Percentiles rank a stretch among this genome's conserved stretches.
Conservation (phyloP, 2,113 vertebrate species). For the Corydoras maculifer region DNA sequence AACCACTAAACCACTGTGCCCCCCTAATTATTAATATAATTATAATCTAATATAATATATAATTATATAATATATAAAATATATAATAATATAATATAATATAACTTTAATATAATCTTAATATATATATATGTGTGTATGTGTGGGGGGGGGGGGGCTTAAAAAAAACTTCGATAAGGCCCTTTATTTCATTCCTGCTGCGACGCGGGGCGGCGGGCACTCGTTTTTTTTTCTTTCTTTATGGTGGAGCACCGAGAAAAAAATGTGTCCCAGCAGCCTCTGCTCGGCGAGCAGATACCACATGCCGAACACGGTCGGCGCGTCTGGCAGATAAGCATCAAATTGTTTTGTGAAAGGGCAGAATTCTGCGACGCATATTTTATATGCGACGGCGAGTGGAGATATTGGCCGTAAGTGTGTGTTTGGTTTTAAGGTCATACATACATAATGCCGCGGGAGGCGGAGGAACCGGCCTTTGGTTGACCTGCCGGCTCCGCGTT, state of each 20-base stretch:
- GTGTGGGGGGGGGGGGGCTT: no score
- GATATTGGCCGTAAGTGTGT: not conserved
- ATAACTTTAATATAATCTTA: no score
- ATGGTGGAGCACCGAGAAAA: not conserved
- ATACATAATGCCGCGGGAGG: not conserved
- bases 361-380: constrained; percentile 27
- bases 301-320: constrained; percentile 7
- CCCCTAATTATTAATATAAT: no score
- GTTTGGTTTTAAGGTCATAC: constrained; percentile 5
- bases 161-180: constrained; percentile 16
- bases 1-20: no score
- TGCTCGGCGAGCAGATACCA: constrained; percentile 15
- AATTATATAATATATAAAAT: no score
- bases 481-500: not conserved
- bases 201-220: constrained; percentile 23
- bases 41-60: no score
- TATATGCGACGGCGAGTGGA: not conserved
- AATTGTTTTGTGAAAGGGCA: constrained; percentile 21
- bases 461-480: not conserved
- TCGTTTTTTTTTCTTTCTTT: constrained; percentile 1
- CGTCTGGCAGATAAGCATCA: constrained; percentile 31
- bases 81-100: no score
- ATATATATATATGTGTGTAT: no score
- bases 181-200: not conserved
- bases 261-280: constrained; percentile 8